These are phyloP conservation scores for Elephas maximus DNA, from an alignment of 2,113 vertebrate species.

Conservation along the genomic window DNA sequence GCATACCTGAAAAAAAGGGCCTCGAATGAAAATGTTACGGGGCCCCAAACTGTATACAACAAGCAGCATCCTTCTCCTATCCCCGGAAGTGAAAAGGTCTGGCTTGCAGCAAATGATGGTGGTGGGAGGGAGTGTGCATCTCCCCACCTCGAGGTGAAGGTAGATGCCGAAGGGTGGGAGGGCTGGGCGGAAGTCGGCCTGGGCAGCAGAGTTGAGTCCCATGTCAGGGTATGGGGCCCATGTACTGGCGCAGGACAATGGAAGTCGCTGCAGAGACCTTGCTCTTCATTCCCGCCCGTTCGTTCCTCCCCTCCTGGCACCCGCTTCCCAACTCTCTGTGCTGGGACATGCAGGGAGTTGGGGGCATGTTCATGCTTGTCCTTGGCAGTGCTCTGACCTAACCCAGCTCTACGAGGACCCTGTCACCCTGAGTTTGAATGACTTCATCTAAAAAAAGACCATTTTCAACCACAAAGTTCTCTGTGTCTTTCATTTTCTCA, in stretches of 20 bases:
- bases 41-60: neutral
- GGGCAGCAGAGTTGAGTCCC: too few relatives aligned
- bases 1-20: neutral
- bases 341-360: neutral
- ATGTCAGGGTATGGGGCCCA: too few relatives aligned
- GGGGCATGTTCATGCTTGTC: too few relatives aligned
- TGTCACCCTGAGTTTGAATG: neutral
- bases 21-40: neutral
- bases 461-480: neutral
- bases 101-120: too few relatives aligned
- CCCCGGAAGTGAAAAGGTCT: neutral
- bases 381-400: neutral
- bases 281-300: too few relatives aligned
- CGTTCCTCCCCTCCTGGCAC: too few relatives aligned
- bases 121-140: too few relatives aligned
- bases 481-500: neutral
- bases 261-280: too few relatives aligned
- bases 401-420: neutral
- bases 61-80: neutral
- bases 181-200: too few relatives aligned
- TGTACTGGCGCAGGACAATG: too few relatives aligned
- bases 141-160: too few relatives aligned
- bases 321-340: fast-evolving
- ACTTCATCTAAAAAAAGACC: neutral
- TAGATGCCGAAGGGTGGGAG: too few relatives aligned